Base-by-base conservation (phyloP, 2,797 vertebrate species). In the Oreochromis grahami region DNA sequence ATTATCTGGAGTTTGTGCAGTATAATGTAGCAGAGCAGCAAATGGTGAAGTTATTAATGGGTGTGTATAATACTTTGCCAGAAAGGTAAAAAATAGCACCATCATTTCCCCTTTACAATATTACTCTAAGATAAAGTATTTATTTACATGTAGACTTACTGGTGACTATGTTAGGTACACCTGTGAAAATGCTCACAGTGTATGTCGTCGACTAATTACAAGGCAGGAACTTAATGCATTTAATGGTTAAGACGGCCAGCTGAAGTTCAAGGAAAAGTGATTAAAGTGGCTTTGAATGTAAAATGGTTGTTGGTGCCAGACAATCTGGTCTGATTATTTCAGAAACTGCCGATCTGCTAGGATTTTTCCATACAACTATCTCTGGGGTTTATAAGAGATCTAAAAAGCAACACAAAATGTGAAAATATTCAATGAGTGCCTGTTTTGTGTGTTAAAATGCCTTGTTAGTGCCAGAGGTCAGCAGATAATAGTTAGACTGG, bases 121-220 rank as follows among this genome's bases (percentile, higher is more conserved):
- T 26, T 24, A 43, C n/a, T 43, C 21, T 43, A 43, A 43, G n/a
- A 10, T 68, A 26, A 21, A 68, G 8, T 43, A 24, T 68, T 1
- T 68, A 68, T 43, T 0, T 26, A 68, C 13, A 68, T 24, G 24
- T 24, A 24, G 24, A 9, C 36, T 41, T 21, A 21, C 36, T 38
- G 7, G 34, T 1, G 0, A 38, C 11, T 38, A 0, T 21, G 11
- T 65, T 38, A 0, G 36, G 60, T 65, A 41, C 21, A 0, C 12
- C 5, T 65, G 36, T 65, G 34, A 38, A 65, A 65, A 21, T 65
- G 60, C 36, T 41, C 12, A 41, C 8, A 58, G 29, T 11, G 56
- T 0, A 0, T 38, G 11, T 65, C 0, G 2, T 65, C 4, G 2
- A 8, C 60, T 3, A 65, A 41, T 24, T 21, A 24, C 36, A 65